Evolutionary conservation across 2,113 vertebrate species (phyloP), one percentile per base, ranked within the genome.

Genomic region (Hippocampus comes): DNA sequence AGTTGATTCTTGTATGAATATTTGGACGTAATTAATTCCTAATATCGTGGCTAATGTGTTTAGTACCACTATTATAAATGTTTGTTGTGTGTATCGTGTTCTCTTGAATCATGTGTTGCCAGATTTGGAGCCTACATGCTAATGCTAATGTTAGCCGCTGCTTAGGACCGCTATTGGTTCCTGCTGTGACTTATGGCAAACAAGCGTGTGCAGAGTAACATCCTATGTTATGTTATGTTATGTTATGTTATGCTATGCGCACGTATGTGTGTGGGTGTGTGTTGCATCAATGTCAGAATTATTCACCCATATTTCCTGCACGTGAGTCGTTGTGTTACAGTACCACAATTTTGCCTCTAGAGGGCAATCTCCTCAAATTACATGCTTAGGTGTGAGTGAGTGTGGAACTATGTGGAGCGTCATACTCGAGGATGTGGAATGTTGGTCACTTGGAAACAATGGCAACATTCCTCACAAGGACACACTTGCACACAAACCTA

Each of bases 351-450:
- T 67, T 46, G 70, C 85, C 89, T 86, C 70, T 67, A 89, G 89
- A 78, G 83, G 89, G 84, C 82, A 73, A 74, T 76, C 23, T 80
- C 64, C 68, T 84, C 82, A 77, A 83, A 73, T 79, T 20, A 38
- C 48, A 42, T 68, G 63, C 56, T 57, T 55, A n/a, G 8, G 2
- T 38, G 67, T 46, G 67, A 63, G 57, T 69, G 71, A 48, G 48
- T 51, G n/a, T 60, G 38, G 21, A 59, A 25, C 23, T 12, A 25
- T 59, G 23, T 59, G 56, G 23, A 59, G 14, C 8, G 59, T 30
- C 17, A 9, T 20, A 34, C 60, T 38, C 38, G 17, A 21, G 60
- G 60, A 63, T 63, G 56, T 27, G 23, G 23, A 59, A 59, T 59
- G 27, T 59, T 59, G 56, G 56, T 59, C 56, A 14, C 56, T 70